phyloP scores from a whole-genome alignment of 2,113 vertebrate species.

The Cathartes aura region DNA sequence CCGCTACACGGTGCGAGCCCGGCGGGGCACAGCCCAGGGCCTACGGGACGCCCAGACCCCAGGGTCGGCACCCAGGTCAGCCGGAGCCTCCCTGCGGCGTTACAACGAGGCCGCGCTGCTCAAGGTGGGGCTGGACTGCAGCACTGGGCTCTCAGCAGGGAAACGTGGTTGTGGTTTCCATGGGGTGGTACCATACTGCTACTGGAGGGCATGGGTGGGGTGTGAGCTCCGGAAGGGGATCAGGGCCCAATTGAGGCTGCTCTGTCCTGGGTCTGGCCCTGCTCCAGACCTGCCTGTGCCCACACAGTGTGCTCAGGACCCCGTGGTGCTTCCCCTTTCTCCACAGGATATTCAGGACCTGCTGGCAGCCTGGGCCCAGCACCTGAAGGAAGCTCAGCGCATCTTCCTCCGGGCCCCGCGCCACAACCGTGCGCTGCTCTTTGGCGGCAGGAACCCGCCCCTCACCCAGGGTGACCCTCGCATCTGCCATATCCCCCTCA shows the following conservation, averaged over 20 bases:
- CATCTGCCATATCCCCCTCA: slow-evolving; percentile 84
- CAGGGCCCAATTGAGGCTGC: too few relatives aligned
- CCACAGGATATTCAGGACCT: slow-evolving; percentile 91
- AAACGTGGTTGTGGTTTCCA: rapidly evolving
- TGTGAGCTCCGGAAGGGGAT: neutral
- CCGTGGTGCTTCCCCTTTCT: neutral
- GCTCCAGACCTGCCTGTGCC: neutral
- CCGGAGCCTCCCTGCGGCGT: slow-evolving; percentile 88
- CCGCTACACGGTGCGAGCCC: slow-evolving; percentile 92
- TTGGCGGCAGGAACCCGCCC: slow-evolving; percentile 76
- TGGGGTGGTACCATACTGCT: neutral
- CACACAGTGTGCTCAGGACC: neutral
- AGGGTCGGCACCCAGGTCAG: slow-evolving; percentile 81
- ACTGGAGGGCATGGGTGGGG: neutral
- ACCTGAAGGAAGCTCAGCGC: slow-evolving; percentile 80
- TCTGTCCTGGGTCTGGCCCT: neutral
- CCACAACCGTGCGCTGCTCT: slow-evolving; percentile 85
- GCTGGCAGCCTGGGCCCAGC: slow-evolving; percentile 83
- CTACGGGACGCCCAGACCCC: slow-evolving; percentile 85
- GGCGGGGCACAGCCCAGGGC: slow-evolving; percentile 88
- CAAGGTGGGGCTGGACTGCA: slow-evolving; percentile 73
- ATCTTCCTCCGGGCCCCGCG: slow-evolving; percentile 86
- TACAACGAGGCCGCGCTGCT: slow-evolving; percentile 88
- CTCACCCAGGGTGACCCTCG: slow-evolving; percentile 82
- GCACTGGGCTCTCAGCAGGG: neutral